Conservation (phyloP, 2,113 vertebrate species). For the Anolis carolinensis region DNA sequence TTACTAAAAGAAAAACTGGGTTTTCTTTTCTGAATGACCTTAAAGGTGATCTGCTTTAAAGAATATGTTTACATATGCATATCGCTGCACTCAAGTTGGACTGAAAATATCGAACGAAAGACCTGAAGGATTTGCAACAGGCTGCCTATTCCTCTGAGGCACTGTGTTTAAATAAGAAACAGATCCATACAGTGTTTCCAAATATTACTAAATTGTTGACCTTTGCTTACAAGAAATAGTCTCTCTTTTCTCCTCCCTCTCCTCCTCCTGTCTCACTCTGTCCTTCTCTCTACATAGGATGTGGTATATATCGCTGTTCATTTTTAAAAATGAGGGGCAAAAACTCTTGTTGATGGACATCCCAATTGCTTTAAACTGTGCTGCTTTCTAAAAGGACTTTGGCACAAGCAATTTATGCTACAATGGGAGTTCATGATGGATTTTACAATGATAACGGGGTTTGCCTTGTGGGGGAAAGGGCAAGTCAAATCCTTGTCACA, state of each 20-base stretch:
- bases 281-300: constrained; percentile 84
- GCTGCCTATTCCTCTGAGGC: constrained; percentile 77
- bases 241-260: constrained; percentile 62
- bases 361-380: constrained; percentile 81
- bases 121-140: constrained; percentile 75
- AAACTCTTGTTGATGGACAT: constrained; percentile 82
- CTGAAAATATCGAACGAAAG: constrained; percentile 75
- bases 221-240: constrained; percentile 86
- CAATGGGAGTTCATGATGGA: constrained; percentile 80
- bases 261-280: constrained; percentile 50
- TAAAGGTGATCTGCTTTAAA: constrained; percentile 90
- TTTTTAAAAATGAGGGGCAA: constrained; percentile 82
- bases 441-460: constrained; percentile 80
- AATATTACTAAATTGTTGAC: constrained; percentile 82
- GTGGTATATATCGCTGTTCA: constrained; percentile 82
- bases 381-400: constrained; percentile 85
- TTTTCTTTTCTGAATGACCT: constrained; percentile 86
- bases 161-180: constrained; percentile 76
- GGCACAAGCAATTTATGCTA: constrained; percentile 85
- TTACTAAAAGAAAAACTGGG: constrained; percentile 74
- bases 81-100: constrained; percentile 90
- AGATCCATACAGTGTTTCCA: constrained; percentile 76
- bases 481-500: constrained; percentile 85
- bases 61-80: constrained; percentile 99
- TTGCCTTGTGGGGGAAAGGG: constrained; percentile 75